Conservation (phyloP, 2,888 invertebrate genomes). For the Catocala nupta region DNA sequence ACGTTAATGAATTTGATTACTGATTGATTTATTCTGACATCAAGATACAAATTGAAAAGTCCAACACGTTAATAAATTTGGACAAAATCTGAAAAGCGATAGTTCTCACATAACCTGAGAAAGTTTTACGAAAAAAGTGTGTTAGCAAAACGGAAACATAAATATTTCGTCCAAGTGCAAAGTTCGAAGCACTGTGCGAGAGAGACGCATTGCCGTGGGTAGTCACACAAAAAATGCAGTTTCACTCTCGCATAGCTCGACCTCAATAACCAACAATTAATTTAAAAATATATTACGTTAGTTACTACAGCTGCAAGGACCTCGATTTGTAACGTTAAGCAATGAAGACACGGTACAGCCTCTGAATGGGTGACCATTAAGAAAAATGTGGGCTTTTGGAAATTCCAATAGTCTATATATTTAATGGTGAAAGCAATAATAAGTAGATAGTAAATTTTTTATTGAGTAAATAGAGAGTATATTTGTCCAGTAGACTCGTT, state of each 20-base stretch:
- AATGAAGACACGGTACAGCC: too few species aligned
- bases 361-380: too few species aligned
- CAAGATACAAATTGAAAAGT: too few species aligned
- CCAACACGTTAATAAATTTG: too few species aligned
- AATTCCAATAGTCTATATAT: too few species aligned
- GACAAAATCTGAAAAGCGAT: too few species aligned
- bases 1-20: too few species aligned
- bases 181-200: conserved; percentile 46
- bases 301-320: background rate
- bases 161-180: conserved; percentile 32
- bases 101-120: conserved; percentile 11
- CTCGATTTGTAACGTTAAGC: too few species aligned
- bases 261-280: conserved; percentile 53
- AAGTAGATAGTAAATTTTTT: conserved; percentile 4
- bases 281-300: conserved; percentile 40
- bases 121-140: conserved; percentile 28
- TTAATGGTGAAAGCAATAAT: too few species aligned
- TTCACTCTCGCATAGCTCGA: conserved; percentile 66
- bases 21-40: too few species aligned
- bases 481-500: conserved; percentile 12
- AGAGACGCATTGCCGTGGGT: conserved; percentile 29
- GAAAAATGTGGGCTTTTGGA: too few species aligned
- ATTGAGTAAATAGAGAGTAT: conserved; percentile 2
- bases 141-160: conserved; percentile 27
- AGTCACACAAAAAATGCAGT: conserved; percentile 62